Evolutionary conservation across 2,113 vertebrate genomes (phyloP).

Genomic region (Hippocampus zosterae): DNA sequence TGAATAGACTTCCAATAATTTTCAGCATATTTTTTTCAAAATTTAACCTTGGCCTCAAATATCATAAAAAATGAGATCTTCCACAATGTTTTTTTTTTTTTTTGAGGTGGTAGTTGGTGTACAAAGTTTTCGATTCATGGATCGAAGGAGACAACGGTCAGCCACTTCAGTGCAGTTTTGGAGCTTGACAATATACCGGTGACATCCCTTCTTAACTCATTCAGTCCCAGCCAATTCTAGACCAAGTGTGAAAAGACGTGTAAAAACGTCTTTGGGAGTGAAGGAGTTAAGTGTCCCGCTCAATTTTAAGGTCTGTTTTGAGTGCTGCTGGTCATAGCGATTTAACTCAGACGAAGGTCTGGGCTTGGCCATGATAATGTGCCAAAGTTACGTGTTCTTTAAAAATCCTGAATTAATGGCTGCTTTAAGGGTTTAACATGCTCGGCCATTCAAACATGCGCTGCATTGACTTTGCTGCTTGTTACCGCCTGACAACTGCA

Average conservation of each 20-base stretch:
- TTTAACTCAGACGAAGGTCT: constrained; percentile 54
- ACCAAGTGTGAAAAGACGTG: too few species aligned
- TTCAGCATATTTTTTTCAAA: not conserved
- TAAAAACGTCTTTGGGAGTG: too few species aligned
- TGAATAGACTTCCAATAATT: not conserved
- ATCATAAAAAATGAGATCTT: not conserved
- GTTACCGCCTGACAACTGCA: constrained; percentile 48
- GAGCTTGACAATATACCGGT: not conserved
- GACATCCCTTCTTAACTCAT: not conserved
- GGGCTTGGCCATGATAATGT: constrained; percentile 62
- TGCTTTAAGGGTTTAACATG: constrained; percentile 71
- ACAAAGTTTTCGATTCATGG: not conserved
- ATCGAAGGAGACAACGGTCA: not conserved
- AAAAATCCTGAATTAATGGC: constrained; percentile 74
- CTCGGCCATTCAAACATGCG: constrained; percentile 67
- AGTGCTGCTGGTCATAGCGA: constrained; percentile 37
- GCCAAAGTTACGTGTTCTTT: constrained; percentile 59
- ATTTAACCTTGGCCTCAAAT: not conserved
- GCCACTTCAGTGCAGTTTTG: not conserved
- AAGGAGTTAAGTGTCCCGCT: constrained; percentile 8
- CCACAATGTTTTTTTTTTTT: not conserved
- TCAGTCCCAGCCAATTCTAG: too few species aligned
- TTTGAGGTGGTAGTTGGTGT: not conserved
- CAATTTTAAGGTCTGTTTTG: constrained; percentile 31
- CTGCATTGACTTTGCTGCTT: constrained; percentile 56